phyloP scores from a whole-genome alignment of 2,888 invertebrate species.

The Stenichneumon culpator region DNA sequence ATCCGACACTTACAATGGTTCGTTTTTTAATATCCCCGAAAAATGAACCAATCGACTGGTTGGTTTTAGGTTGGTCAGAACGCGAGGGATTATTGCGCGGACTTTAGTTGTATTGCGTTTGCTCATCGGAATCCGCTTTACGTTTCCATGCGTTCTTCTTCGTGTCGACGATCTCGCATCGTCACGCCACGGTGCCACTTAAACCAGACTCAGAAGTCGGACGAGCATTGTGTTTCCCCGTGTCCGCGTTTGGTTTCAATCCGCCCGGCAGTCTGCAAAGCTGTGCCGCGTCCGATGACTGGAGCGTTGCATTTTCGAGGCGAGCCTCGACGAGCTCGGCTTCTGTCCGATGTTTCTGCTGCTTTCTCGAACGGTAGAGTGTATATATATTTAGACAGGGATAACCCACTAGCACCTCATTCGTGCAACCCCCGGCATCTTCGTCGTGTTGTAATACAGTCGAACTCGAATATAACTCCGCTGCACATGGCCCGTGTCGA shows the following conservation, averaged over 20 bases:
- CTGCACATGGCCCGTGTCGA: slow-evolving; percentile 57
- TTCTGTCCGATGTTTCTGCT: slow-evolving; percentile 36
- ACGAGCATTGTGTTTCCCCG: background rate
- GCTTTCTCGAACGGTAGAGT: slow-evolving; percentile 48
- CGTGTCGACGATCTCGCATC: background rate
- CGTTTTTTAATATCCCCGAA: too few relatives aligned
- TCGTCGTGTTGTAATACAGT: slow-evolving; percentile 56
- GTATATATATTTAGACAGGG: slow-evolving; percentile 73
- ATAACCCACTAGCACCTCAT: slow-evolving; percentile 67
- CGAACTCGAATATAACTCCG: slow-evolving; percentile 36
- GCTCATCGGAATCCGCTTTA: background rate
- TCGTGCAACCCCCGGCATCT: slow-evolving; percentile 42
- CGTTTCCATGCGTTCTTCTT: background rate
- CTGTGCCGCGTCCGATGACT: slow-evolving; percentile 18
- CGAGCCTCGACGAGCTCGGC: slow-evolving; percentile 29
- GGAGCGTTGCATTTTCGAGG: slow-evolving; percentile 27
- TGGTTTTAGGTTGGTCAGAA: too few relatives aligned
- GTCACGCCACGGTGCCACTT: background rate
- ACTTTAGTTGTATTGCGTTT: background rate
- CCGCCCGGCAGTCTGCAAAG: slow-evolving; percentile 27
- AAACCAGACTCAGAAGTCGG: slow-evolving; percentile 2
- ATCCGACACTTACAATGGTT: too few relatives aligned
- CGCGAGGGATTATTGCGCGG: too few relatives aligned
- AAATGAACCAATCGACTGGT: too few relatives aligned
- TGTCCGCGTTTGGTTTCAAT: slow-evolving; percentile 25